These are phyloP conservation scores for Eristalis arbustorum DNA, from an alignment of 2,888 invertebrate genomes.

Conservation along the genomic window DNA sequence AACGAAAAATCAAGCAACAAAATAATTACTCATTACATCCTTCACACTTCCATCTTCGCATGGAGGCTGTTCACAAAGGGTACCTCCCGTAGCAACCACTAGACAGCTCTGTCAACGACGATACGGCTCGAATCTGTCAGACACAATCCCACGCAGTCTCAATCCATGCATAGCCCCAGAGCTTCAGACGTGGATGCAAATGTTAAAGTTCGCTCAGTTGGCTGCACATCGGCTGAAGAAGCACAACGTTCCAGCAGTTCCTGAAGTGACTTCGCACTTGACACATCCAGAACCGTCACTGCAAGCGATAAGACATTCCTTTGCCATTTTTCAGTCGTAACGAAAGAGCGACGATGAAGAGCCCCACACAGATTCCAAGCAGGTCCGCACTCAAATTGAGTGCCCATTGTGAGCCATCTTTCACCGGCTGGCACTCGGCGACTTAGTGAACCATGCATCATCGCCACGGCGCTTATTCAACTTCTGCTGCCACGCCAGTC, in stretches of 20 bases:
- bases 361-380: background rate
- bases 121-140: too few species aligned
- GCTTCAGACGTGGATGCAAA: background rate
- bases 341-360: background rate
- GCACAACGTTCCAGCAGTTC: background rate
- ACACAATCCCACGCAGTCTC: background rate
- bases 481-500: background rate
- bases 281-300: background rate
- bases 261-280: background rate
- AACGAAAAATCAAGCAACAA: too few species aligned
- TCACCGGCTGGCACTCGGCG: background rate
- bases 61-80: too few species aligned
- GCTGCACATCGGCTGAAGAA: background rate
- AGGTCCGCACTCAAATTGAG: background rate
- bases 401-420: background rate
- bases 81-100: too few species aligned
- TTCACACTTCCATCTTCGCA: too few species aligned
- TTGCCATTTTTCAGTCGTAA: background rate
- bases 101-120: too few species aligned
- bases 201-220: background rate
- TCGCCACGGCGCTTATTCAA: background rate
- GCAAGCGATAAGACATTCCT: background rate
- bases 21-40: too few species aligned
- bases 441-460: background rate
- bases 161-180: background rate